These are phyloP conservation scores for Trachymyrmex cornetzi DNA, from an alignment of 1,140 invertebrate genomes.

Conservation along the genomic window DNA sequence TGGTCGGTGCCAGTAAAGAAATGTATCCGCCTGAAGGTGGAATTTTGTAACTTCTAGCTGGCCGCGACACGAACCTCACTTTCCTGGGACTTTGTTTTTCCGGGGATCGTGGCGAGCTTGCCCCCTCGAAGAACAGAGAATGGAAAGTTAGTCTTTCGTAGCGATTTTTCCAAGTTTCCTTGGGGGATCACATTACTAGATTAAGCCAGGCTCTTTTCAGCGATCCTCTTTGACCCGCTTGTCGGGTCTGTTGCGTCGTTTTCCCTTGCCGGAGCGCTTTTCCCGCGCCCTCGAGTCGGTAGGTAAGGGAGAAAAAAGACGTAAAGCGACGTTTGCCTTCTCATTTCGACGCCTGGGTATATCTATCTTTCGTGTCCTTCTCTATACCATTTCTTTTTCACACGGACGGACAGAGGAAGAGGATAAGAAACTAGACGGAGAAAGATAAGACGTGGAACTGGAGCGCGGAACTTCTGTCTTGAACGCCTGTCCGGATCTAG, in stretches of 20 bases:
- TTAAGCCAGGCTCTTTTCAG: conserved; percentile 77
- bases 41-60: conserved; percentile 54
- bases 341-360: conserved; percentile 27
- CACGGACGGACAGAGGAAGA: conserved; percentile 1
- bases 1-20: conserved; percentile 1
- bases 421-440: conserved; percentile 59
- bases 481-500: conserved; percentile 59
- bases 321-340: conserved; percentile 26
- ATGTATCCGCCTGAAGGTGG: conserved; percentile 22
- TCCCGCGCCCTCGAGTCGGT: conserved; percentile 36
- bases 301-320: conserved; percentile 29
- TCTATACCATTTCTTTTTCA: conserved; percentile 25
- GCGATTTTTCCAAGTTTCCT: conserved; percentile 65
- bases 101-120: conserved; percentile 12
- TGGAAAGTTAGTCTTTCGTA: conserved; percentile 74
- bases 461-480: conserved; percentile 58
- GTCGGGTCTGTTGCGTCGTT: conserved; percentile 59
- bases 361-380: neutral
- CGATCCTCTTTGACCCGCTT: conserved; percentile 76
- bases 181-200: conserved; percentile 71
- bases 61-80: conserved; percentile 29
- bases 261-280: conserved; percentile 59
- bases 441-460: conserved; percentile 65
- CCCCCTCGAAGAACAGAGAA: conserved; percentile 65
- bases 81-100: conserved; percentile 59